Evolutionary conservation across 2,888 invertebrate genomes (phyloP).

Genomic region (Dasypolia templi): DNA sequence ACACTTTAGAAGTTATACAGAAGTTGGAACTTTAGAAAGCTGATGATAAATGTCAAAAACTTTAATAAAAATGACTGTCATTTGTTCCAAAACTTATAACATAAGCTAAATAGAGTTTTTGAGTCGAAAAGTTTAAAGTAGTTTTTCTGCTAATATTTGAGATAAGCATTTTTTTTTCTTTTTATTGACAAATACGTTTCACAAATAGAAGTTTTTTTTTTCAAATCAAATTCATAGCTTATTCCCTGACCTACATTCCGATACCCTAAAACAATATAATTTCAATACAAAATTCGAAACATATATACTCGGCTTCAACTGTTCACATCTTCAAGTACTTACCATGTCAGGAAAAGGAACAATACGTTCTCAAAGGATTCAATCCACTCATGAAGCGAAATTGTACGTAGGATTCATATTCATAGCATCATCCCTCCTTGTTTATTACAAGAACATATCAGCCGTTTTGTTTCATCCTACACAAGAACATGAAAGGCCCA

Average conservation of each 20-base stretch:
- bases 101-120: constrained; percentile 6
- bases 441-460: constrained; percentile 75
- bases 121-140: constrained; percentile 9
- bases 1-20: not conserved
- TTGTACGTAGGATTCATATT: constrained; percentile 69
- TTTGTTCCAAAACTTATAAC: constrained; percentile 35
- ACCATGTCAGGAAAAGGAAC: constrained; percentile 55
- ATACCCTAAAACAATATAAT: constrained; percentile 4
- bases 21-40: not conserved
- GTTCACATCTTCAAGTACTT: constrained; percentile 42
- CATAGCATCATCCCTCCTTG: constrained; percentile 71
- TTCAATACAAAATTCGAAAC: constrained; percentile 20
- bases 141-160: not conserved
- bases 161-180: not conserved
- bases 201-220: no score
- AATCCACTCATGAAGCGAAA: constrained; percentile 56
- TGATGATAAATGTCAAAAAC: not conserved
- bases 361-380: constrained; percentile 63
- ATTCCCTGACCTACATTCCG: not conserved
- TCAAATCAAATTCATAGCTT: not conserved
- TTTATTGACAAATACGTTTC: no score
- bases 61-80: constrained; percentile 22
- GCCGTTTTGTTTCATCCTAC: constrained; percentile 72
- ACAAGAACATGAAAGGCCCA: constrained; percentile 81
- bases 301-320: constrained; percentile 14